Base-by-base conservation (phyloP, 2,113 vertebrate species). In the Micromys minutus region DNA sequence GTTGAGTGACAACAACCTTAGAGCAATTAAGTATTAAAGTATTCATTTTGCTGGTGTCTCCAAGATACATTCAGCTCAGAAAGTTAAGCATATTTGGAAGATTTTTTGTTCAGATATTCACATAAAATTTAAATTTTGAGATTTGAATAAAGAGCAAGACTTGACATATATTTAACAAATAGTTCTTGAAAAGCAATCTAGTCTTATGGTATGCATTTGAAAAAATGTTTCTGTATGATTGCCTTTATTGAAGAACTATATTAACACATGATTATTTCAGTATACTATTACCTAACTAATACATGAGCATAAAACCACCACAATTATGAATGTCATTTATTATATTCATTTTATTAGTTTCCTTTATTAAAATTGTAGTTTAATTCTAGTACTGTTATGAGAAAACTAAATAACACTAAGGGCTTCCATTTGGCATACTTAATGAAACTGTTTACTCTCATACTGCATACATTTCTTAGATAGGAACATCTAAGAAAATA, bases 1-100 rank as follows among this genome's bases (percentile, higher is more conserved):
- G 0, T 47, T 80, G 16, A 45, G 24, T 65, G 96, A 91, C 95
- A 71, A 31, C 76, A 97, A 94, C 95, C 57, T 74, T 97, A 89
- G 72, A 93, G 92, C 24, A 94, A 96, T 79, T 55, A 45, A 90
- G 88, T 92, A 80, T 67, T 93, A 11, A 31, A 84, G 93, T 69
- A 7, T 0, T 3, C 88, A 57, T 74, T 86, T 81, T 79, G 11
- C 67, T 72, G 0, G 3, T 7, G 0, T 72, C 57, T 76, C 57
- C 22, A 55, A 75, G 79, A 24, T 63, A 81, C n/a, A n/a, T 0
- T 76, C 0, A 69, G 55, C 52, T 92, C 31, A 92, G 59, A 7
- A 76, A 80, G 52, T 10, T 36, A 81, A 42, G 75, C 39, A 42
- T 61, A 7, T 92, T 57, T 69, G 31, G 5, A 90, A 79, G 31